A percentile compares a stretch with the other conserved stretches of the same genome.
Evolutionary conservation across 2,797 vertebrate genomes (phyloP).

Genomic region (Ceryle rudis): DNA sequence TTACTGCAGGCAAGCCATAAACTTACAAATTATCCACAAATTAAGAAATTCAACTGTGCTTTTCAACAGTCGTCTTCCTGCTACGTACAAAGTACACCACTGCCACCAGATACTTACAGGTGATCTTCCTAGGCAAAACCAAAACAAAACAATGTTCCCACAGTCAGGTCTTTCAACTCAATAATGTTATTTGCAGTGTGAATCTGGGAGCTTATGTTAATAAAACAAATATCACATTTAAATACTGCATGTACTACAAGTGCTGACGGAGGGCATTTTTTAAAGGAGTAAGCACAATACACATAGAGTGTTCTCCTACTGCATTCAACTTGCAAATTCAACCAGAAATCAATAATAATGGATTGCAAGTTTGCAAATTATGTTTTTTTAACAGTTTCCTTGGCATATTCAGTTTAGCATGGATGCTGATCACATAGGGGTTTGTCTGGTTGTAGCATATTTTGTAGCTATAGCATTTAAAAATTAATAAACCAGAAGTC

Average conservation of each 20-base stretch:
- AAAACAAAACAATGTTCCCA: background rate
- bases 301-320: slow-evolving; percentile 54
- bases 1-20: background rate
- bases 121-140: background rate
- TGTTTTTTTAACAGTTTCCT: slow-evolving; percentile 21
- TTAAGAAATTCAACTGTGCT: background rate
- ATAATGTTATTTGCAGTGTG: slow-evolving; percentile 32
- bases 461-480: slow-evolving; percentile 30
- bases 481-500: slow-evolving; percentile 40
- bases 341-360: slow-evolving; percentile 68
- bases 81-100: background rate
- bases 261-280: slow-evolving; percentile 63
- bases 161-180: slow-evolving; percentile 3
- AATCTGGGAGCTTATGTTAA: slow-evolving; percentile 45
- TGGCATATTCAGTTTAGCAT: slow-evolving; percentile 51
- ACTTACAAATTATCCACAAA: background rate
- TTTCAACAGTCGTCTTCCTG: background rate
- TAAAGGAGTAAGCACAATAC: slow-evolving; percentile 61
- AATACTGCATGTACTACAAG: slow-evolving; percentile 59
- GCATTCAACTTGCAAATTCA: slow-evolving; percentile 73
- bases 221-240: slow-evolving; percentile 71
- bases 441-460: slow-evolving; percentile 28
- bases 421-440: slow-evolving; percentile 46
- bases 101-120: background rate
- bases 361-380: slow-evolving; percentile 68